Percentiles rank a stretch among this genome's conserved stretches.
These are phyloP conservation scores for Drosophila aff. DNA, from an alignment of 1,140 invertebrate species.

Conservation along the genomic window DNA sequence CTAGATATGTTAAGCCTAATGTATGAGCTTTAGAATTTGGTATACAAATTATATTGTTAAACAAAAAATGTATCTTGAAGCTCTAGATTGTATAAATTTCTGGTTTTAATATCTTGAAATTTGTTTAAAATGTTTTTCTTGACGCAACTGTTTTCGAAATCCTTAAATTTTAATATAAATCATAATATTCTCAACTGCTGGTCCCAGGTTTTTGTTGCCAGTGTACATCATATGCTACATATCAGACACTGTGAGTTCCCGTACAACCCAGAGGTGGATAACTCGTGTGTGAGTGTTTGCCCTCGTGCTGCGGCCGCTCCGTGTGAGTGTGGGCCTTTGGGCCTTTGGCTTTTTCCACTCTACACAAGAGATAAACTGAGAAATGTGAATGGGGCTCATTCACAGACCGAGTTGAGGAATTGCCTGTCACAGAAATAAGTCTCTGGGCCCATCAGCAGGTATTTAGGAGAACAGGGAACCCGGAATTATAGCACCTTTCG, in stretches of 20 bases:
- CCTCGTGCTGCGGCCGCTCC: constrained; percentile 30
- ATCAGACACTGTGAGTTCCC: constrained; percentile 21
- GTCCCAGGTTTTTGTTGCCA: background rate
- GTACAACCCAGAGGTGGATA: constrained; percentile 21
- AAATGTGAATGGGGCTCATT: constrained; percentile 74
- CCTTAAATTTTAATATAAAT: too few species aligned
- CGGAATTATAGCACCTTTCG: constrained; percentile 12
- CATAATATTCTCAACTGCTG: background rate
- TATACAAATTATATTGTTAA: too few species aligned
- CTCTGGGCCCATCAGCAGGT: constrained; percentile 31
- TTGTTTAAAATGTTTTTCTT: too few species aligned
- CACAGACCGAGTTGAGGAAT: constrained; percentile 37
- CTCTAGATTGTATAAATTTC: too few species aligned
- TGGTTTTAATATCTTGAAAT: too few species aligned
- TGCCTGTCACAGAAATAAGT: constrained; percentile 1
- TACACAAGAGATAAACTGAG: constrained; percentile 46
- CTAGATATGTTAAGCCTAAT: too few species aligned
- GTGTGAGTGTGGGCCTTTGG: constrained; percentile 32
- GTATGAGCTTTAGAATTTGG: too few species aligned
- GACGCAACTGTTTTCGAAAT: too few species aligned
- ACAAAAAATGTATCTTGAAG: too few species aligned
- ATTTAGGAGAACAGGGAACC: constrained; percentile 30
- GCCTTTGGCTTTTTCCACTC: constrained; percentile 75
- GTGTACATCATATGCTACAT: constrained; percentile 20
- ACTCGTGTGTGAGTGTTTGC: constrained; percentile 36